Base-by-base conservation (phyloP, 2,888 invertebrate genomes). In the Mythimna ferrago region DNA sequence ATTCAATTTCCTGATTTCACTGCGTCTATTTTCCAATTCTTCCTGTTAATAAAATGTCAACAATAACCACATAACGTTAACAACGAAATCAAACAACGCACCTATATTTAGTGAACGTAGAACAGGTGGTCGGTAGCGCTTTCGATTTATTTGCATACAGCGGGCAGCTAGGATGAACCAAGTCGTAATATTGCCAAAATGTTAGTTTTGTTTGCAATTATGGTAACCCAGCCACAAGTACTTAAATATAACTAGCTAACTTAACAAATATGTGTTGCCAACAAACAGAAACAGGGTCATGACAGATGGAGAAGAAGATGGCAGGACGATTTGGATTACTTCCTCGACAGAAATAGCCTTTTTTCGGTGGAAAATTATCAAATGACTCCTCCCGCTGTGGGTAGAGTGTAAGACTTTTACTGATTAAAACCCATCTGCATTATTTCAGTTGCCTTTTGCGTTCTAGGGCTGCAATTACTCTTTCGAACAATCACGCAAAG, bases 91-190 rank as follows among this genome's bases (percentile, higher is more conserved):
- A 69, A 80, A 84, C 19, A 38, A 38, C 66, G 85, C 92, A 92
- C 90, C 57, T 38, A 71, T 64, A 73, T 91, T 87, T 77, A 86
- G 85, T 61, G 92, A 86, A 88, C 77, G 84, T 54, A 71, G 53
- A 67, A 69, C 82, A 57, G 73, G 60, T 68, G 76, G 81, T 77
- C 75, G 79, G 87, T 87, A 87, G 91, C 93, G 93, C 94, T 95
- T 95, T 95, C 94, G 91, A 92, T 93, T 91, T 92, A 94, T 94
- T 94, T 93, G 89, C 94, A 94, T 94, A 91, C 80, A 84, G 51
- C 41, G 6, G 80, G 78, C 85, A 80, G 75, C 41, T 76, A 78
- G 62, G 32, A 61, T 64, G 19, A 73, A 62, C 53, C n/a, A 5
- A 57, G n/a, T 38, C 71, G 77, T 83, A 48, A 57, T 61, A 62